A percentile compares a stretch with the other conserved stretches of the same genome.
Evolutionary conservation across 2,888 invertebrate species (phyloP).

Genomic region (Pristionchus arcanus): DNA sequence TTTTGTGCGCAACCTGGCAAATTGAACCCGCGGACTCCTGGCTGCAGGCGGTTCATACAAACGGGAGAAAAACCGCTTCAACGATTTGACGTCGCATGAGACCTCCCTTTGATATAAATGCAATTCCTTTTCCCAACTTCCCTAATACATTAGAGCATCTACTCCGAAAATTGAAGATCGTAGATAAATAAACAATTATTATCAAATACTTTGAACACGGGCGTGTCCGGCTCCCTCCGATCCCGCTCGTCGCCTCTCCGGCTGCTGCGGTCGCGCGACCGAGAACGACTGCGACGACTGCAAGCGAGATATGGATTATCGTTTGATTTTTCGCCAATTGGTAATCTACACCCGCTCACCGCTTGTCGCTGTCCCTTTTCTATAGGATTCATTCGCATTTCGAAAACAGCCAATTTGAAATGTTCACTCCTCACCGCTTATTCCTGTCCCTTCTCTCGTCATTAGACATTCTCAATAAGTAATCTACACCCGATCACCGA

Average conservation of each 20-base stretch:
- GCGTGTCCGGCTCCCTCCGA: constrained; percentile 39
- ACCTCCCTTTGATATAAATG: too few species aligned
- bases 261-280: constrained; percentile 28
- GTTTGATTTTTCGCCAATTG: neutral
- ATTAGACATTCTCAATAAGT: too few species aligned
- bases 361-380: neutral
- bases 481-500: neutral
- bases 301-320: neutral
- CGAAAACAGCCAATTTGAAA: neutral
- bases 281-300: constrained; percentile 18
- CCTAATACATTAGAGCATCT: too few species aligned
- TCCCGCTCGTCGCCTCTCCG: constrained; percentile 7
- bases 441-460: neutral
- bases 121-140: too few species aligned
- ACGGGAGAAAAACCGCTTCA: neutral
- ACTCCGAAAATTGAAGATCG: too few species aligned
- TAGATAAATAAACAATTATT: too few species aligned
- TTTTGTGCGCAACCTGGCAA: too few species aligned
- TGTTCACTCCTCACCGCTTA: neutral
- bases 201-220: constrained; percentile 24
- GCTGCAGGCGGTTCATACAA: neutral
- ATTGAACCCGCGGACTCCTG: neutral
- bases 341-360: neutral
- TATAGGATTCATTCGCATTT: neutral
- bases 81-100: neutral